Conservation (phyloP, 2,797 vertebrate species). For the Leontopithecus rosalia region DNA sequence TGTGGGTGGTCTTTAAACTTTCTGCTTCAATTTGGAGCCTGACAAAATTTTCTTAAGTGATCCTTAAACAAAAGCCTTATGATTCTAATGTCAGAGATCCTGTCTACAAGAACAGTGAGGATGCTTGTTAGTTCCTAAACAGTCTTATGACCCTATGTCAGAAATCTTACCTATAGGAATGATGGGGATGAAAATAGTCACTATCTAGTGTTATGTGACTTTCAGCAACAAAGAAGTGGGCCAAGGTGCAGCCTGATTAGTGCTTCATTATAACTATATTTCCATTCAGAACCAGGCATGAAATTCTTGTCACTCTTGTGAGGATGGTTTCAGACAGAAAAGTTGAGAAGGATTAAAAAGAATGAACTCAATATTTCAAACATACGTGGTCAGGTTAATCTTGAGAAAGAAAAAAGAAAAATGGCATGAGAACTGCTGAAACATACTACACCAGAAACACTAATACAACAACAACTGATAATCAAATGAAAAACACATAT, state of each 20-base stretch:
- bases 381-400: background rate
- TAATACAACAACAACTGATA: background rate
- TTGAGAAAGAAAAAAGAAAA: background rate
- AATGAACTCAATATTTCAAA: background rate
- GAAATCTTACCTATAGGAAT: background rate
- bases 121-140: background rate
- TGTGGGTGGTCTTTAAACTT: background rate
- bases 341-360: background rate
- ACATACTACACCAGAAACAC: background rate
- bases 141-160: background rate
- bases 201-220: background rate
- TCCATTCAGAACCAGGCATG: background rate
- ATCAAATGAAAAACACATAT: background rate
- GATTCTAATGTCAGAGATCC: background rate
- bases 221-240: background rate
- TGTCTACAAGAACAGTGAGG: background rate
- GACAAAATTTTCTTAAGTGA: background rate
- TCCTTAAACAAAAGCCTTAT: background rate
- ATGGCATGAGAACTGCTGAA: background rate
- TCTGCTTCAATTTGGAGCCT: background rate
- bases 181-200: background rate
- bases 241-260: background rate
- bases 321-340: background rate
- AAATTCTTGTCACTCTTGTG: background rate
- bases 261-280: background rate